Conservation (phyloP, 2,113 vertebrate genomes). For the Tenebrosternarchus preto region DNA sequence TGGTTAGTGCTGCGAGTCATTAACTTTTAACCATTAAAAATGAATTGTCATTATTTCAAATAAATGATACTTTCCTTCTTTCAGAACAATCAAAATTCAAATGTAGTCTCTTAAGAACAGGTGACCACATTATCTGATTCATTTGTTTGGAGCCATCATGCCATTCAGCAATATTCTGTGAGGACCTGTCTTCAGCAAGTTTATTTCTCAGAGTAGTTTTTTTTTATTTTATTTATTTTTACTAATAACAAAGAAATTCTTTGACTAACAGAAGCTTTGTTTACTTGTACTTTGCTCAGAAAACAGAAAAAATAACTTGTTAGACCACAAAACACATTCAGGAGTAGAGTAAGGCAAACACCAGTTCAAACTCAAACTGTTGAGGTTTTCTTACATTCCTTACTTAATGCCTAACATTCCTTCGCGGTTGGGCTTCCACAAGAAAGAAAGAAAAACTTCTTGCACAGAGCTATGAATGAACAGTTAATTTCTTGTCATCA, state of each 20-base stretch:
- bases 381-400: background rate
- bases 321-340: background rate
- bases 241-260: too few relatives aligned
- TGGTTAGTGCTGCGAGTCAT: background rate
- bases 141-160: background rate
- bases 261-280: too few relatives aligned
- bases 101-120: too few relatives aligned
- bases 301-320: too few relatives aligned
- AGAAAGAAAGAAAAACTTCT: slow-evolving; percentile 21
- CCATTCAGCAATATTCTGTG: background rate
- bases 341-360: background rate
- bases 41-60: too few relatives aligned
- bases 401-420: slow-evolving; percentile 26
- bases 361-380: background rate
- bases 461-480: slow-evolving; percentile 29
- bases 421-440: slow-evolving; percentile 8
- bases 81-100: too few relatives aligned
- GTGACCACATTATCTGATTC: background rate
- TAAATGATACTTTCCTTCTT: too few relatives aligned
- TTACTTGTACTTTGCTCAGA: too few relatives aligned
- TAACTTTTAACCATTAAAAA: background rate
- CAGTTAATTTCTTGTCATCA: too few relatives aligned
- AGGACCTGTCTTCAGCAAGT: too few relatives aligned
- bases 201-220: too few relatives aligned
- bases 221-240: too few relatives aligned